A percentile compares a stretch with the other conserved stretches of the same genome.
These are phyloP conservation scores for Lasioglossum calceatum DNA, from an alignment of 2,888 invertebrate genomes.

Conservation along the genomic window DNA sequence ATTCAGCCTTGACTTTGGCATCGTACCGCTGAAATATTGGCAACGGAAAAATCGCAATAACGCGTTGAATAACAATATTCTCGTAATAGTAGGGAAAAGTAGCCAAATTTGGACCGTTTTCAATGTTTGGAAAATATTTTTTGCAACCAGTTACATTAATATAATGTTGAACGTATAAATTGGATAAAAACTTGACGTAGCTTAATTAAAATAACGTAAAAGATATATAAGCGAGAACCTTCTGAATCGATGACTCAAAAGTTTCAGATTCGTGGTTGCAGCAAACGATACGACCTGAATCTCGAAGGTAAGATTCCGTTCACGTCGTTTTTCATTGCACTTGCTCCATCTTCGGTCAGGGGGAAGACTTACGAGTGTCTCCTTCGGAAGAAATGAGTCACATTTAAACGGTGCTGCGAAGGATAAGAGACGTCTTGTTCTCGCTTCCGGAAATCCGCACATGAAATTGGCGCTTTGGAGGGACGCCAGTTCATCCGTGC, in stretches of 20 bases:
- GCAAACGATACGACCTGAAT: background rate
- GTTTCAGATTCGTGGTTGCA: background rate
- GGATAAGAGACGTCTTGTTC: constrained; percentile 21
- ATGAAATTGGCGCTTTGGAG: constrained; percentile 51
- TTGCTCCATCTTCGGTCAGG: background rate
- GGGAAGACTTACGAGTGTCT: constrained; percentile 19
- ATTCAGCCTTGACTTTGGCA: constrained; percentile 6
- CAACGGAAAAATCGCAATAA: background rate
- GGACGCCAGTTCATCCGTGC: constrained; percentile 44
- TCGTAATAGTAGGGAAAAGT: background rate
- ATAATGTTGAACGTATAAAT: too few relatives aligned
- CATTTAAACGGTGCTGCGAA: constrained; percentile 29
- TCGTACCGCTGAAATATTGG: background rate
- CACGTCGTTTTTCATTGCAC: constrained; percentile 4
- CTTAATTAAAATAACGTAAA: too few relatives aligned
- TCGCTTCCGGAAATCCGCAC: constrained; percentile 34
- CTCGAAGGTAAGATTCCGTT: background rate
- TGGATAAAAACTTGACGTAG: too few relatives aligned
- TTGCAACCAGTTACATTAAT: too few relatives aligned
- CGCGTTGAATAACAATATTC: background rate
- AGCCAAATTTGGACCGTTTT: too few relatives aligned
- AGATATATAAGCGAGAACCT: background rate
- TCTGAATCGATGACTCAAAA: background rate
- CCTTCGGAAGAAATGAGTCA: constrained; percentile 54
- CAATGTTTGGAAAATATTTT: background rate